Evolutionary conservation across 2,797 vertebrate genomes (phyloP).

Genomic region (Bradypus variegatus): DNA sequence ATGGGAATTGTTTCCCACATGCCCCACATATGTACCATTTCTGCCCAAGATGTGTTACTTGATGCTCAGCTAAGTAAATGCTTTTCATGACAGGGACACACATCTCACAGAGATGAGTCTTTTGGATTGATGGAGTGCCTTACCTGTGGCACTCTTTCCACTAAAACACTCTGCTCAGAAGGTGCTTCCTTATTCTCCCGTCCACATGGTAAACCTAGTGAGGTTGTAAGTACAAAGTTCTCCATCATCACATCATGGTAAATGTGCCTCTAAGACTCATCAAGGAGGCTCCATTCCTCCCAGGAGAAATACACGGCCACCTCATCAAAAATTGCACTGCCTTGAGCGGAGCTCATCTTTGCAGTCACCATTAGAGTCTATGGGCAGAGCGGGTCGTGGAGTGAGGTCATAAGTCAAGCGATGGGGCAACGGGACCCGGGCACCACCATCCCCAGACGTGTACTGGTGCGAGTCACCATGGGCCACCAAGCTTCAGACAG

Average conservation of each 20-base stretch:
- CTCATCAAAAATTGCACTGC: background rate
- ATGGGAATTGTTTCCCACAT: background rate
- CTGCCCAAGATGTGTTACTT: background rate
- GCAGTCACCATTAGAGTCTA: too few species aligned
- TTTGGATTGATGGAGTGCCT: background rate
- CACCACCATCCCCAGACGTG: too few species aligned
- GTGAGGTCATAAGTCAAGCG: too few species aligned
- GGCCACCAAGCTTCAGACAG: background rate
- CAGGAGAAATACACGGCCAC: background rate
- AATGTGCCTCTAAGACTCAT: background rate
- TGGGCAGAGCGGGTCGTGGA: too few species aligned
- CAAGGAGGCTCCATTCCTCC: slow-evolving; percentile 16
- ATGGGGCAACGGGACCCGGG: background rate
- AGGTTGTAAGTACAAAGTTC: background rate
- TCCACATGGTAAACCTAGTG: background rate
- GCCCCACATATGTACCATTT: background rate
- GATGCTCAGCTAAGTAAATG: background rate
- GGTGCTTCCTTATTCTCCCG: background rate
- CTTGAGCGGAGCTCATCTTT: background rate
- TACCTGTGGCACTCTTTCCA: too few species aligned
- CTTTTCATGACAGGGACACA: background rate
- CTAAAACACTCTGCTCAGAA: background rate
- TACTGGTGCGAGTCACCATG: too few species aligned
- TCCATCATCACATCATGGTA: slow-evolving; percentile 26
- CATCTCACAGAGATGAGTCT: background rate